Evolutionary conservation across 2,888 invertebrate genomes (phyloP), one percentile per base, ranked within the genome.

Genomic region (Phortica magna): DNA sequence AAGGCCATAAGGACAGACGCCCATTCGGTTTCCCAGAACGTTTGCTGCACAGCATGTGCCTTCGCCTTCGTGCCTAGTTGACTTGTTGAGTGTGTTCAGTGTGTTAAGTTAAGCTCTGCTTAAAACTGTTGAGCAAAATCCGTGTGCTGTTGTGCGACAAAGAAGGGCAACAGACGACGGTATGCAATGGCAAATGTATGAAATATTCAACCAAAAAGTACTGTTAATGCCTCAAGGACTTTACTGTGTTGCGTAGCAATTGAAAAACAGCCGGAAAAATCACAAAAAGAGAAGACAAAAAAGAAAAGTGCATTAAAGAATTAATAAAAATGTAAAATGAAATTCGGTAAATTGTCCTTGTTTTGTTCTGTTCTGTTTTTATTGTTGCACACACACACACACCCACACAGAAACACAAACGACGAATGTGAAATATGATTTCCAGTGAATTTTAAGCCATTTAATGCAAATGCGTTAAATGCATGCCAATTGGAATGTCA

Each of bases 401-500:
- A 64, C 14, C 9, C 68, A 1, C 31, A 31, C 39, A 12, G 9
- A 14, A 1, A 14, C 22, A 64, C 14, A n/a, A 43, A 1, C 42
- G 19, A 19, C 10, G 43, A 17, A 68, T 42, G 17, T 42, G 67
- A 17, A 67, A 68, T 7, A 68, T 61, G 61, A 17, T 61, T 61
- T 61, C 61, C 22, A 61, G 10, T 17, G 61, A 61, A 61, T 61
- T 61, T 61, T 61, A 61, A 61, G 19, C 22, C 17, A 22, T 61
- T 61, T 61, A 2, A 61, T 22, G 61, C 19, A 19, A 61, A 61
- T 61, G 61, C 22, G 61, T 61, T 61, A 61, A 61, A 22, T 61
- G 61, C 19, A 17, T 42, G 68, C 43, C 68, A 68, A 68, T 68
- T 68, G 68, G 68, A 43, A 68, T 68, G 19, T 43, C 68, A 43